Evolutionary conservation across 2,113 vertebrate genomes (phyloP), one percentile per base, ranked within the genome.

Genomic region (Scomber colias): DNA sequence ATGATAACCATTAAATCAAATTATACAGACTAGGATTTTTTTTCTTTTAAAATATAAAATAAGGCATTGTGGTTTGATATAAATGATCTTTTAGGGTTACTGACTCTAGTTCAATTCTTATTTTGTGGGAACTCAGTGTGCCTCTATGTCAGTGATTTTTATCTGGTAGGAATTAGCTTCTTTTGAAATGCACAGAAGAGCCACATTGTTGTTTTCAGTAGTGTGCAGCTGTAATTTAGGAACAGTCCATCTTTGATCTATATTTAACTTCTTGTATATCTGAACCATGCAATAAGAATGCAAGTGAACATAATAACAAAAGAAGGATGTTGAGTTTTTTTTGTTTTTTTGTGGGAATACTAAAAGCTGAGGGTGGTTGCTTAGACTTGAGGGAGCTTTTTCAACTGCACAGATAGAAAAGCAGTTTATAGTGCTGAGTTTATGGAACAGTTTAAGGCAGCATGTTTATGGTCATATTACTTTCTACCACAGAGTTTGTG

Each of bases 401-500:
- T 16, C 35, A 62, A 19, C 60, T 0, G 45, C 57, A 55, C 69
- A 67, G 15, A 40, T 19, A 76, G 15, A 17, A 45, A 12, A 30
- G 56, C 31, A 40, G 27, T 65, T 71, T 11, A 48, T 53, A 50
- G 49, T 35, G 57, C 17, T 31, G 68, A 55, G 54, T 79, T 75
- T 77, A 63, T 61, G 63, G 46, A 71, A 64, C 15, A 27, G n/a
- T 69, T 62, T 31, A 63, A 44, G 56, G 57, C 57, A 30, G 19
- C 17, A 1, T n/a, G 45, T 71, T 81, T 57, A 55, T 15, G 53
- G 27, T 54, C 65, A 13, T 64, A 57, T 82, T 61, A 31, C 60
- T 76, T 71, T 75, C 24, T 44, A 30, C 67, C 72, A 56, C 71
- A 15, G 24, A 53, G 17, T 76, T 76, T 60, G 50, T 68, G 24